Percentiles rank a stretch among this genome's conserved stretches.
phyloP scores from a whole-genome alignment of 2,888 invertebrate species.

The Oconnorella tubifera region DNA sequence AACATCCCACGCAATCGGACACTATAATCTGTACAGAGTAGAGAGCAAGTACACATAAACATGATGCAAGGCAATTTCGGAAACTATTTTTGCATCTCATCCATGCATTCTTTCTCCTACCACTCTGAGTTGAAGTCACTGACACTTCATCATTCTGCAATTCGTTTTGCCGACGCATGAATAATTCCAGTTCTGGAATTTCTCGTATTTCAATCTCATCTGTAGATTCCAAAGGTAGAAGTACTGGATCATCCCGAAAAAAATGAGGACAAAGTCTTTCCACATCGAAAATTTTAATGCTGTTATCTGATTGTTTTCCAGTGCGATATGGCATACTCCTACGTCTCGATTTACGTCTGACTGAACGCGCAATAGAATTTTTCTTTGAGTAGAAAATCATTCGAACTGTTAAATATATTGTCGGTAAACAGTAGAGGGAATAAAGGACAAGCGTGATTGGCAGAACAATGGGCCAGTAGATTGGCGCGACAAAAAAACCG shows the following conservation, averaged over 20 bases:
- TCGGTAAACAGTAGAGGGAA: constrained; percentile 46
- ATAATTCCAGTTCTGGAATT: constrained; percentile 4
- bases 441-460: constrained; percentile 42
- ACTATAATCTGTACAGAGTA: constrained; percentile 34
- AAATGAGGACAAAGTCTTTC: no score
- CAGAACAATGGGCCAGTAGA: constrained; percentile 42
- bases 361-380: constrained; percentile 14
- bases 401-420: constrained; percentile 46
- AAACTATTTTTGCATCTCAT: no score
- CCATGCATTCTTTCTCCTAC: constrained; percentile 5
- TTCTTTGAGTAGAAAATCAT: constrained; percentile 42
- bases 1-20: constrained; percentile 33
- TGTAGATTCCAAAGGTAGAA: no score
- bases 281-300: constrained; percentile 14
- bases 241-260: no score
- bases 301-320: not conserved
- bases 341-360: constrained; percentile 8
- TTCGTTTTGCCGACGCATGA: constrained; percentile 9
- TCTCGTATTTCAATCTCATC: not conserved
- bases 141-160: constrained; percentile 19
- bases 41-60: constrained; percentile 28
- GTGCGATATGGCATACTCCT: constrained; percentile 15
- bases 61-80: constrained; percentile 14
- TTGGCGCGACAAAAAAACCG: constrained; percentile 42
- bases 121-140: constrained; percentile 7